Evolutionary conservation across 2,113 vertebrate species (phyloP), one percentile per base, ranked within the genome.

Genomic region (Phaethon lepturus): DNA sequence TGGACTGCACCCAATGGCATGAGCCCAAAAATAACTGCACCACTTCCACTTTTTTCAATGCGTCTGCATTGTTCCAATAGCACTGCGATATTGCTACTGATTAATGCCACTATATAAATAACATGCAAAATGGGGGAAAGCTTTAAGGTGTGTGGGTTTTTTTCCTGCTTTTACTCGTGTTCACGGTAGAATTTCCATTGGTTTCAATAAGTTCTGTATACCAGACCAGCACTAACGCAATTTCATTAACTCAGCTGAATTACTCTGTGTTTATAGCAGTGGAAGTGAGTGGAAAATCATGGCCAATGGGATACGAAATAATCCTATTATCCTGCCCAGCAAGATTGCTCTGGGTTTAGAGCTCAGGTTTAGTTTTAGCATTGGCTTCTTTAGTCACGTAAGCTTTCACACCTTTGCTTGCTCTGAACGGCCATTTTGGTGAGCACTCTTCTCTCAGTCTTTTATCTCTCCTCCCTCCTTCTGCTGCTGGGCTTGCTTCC

Each of bases 1-100:
- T 93, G 95, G 96, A 95, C 95, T 97, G 87, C 93, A 45, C 96
- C 91, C 95, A 91, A 78, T 97, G 97, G 96, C 97, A 90, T 5
- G 0, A 52, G 38, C 77, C 94, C 95, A 97, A 94, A 87, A 95
- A 90, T 26, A 97, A 96, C 90, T 58, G 49, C 62, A 95, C 60
- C 82, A 59, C 86, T 93, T 97, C 95, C 96, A 95, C 86, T 78
- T 92, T 93, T 96, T 92, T 94, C 74, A 96, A 24, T 90, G 62
- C 0, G 0, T 38, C 47, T 92, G 73, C 95, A 88, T 93, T 95
- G 94, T 97, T 95, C 90, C 90, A 84, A 44, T 60, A 38, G 1
- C 73, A 68, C 64, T 50, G 69, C 91, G 91, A 96, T 86, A 95
- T 89, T 82, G 78, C 52, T 92, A 33, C 91, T 82, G 96, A 94